Percentiles rank a stretch among this genome's conserved stretches.
Conservation (phyloP, 2,113 vertebrate genomes). For the Ameiurus melas region DNA sequence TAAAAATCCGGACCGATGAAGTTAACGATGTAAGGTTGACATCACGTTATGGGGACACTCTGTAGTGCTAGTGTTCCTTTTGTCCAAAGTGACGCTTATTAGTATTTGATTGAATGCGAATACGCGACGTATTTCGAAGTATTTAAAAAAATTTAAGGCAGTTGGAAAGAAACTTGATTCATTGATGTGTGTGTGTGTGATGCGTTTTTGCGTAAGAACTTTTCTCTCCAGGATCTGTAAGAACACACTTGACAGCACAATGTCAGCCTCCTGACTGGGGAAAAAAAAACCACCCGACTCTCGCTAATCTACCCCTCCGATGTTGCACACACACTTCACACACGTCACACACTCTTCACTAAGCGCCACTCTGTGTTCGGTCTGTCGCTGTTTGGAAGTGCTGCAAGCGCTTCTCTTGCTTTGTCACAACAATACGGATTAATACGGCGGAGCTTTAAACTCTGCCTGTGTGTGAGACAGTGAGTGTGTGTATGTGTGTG, state of each 20-base stretch:
- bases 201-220: conserved; percentile 35
- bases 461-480: conserved; percentile 24
- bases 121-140: neutral
- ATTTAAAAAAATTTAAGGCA: neutral
- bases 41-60: neutral
- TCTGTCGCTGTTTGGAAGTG: conserved; percentile 78
- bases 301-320: conserved; percentile 76
- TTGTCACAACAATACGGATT: conserved; percentile 81
- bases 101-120: neutral
- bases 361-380: conserved; percentile 65
- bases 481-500: conserved; percentile 28
- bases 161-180: neutral
- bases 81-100: neutral
- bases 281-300: conserved; percentile 61
- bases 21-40: neutral
- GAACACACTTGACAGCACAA: conserved; percentile 69
- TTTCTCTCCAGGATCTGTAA: too few relatives aligned
- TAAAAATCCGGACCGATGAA: neutral
- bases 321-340: neutral
- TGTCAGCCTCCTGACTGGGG: conserved; percentile 67
- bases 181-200: conserved; percentile 20
- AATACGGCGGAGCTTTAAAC: conserved; percentile 76
- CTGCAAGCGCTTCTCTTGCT: conserved; percentile 76
- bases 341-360: conserved; percentile 29
- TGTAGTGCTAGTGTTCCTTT: neutral